Evolutionary conservation across 30 jellyfish, hydroid and myxozoan genomes (phyloP), one percentile per base, ranked within the genome.

Genomic region (Pelagia noctiluca): DNA sequence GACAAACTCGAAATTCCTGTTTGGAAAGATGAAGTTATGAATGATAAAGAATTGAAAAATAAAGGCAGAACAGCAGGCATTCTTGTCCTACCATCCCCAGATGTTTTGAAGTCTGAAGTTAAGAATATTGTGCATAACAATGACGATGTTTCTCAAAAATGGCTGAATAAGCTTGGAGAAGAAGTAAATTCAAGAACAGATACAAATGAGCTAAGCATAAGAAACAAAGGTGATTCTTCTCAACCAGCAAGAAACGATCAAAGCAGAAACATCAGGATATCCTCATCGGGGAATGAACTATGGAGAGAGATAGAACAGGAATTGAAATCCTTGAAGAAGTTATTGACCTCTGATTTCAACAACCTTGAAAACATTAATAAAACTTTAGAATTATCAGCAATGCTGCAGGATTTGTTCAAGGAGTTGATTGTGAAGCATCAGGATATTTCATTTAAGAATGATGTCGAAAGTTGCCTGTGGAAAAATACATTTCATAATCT

Each of bases 391-490:
- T 71, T 84, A 13, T 80, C 98, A 24, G 86, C 80, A 18, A 47
- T 67, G 35, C 76, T 91, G 28, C 98, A 91, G 66, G 96, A 91
- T 30, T 64, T 80, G 16, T 91, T 75, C 68, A 84, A 73, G 35
- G 96, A 91, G 68, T 66, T 91, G 71, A 91, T 91, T 33, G 89
- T 91, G n/a, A 67, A 63, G 50, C 90, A 85, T 61, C 96, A 78
- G 65, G 96, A 85, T 18, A 71, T 63, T 37, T 88, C 98, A 19
- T 91, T 85, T 54, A 80, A 65, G 37, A 53, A 71, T 69, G 98
- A 91, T 63, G 89, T 72, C 26, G 98, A 91, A 57, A 85, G 91
- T 49, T 80, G 92, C 1, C 77, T 91, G 16, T 91, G 98, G 98
- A 91, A 86, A 60, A 70, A 79, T 23, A 94, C 96, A 3, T 91